A percentile compares a stretch with the other conserved stretches of the same genome.
These are phyloP conservation scores for Mercenaria mercenaria DNA, from an alignment of 1,140 invertebrate species.

Conservation along the genomic window DNA sequence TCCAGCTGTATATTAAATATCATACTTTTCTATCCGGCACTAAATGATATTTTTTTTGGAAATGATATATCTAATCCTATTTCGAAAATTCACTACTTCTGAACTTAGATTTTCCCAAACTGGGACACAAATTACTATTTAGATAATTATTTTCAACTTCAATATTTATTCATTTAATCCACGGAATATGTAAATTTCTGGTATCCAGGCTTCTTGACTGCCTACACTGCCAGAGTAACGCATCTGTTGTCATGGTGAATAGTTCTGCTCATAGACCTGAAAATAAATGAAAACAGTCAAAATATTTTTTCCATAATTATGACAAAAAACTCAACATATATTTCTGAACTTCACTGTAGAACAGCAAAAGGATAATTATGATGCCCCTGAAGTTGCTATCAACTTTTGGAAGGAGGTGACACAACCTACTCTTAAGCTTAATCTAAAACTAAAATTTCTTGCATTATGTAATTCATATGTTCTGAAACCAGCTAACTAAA, in stretches of 20 bases:
- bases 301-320: too few species aligned
- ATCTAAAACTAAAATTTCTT: too few species aligned
- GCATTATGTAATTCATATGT: too few species aligned
- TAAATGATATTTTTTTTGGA: not conserved
- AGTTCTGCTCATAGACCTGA: not conserved
- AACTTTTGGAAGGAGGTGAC: too few species aligned
- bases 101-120: not conserved
- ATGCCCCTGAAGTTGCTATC: too few species aligned
- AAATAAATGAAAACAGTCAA: not conserved
- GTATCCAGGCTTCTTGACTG: not conserved
- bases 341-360: too few species aligned
- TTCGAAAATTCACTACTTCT: not conserved
- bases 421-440: too few species aligned
- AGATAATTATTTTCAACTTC: not conserved
- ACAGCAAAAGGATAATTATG: too few species aligned
- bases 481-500: too few species aligned
- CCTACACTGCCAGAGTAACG: not conserved
- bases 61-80: not conserved
- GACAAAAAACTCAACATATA: too few species aligned
- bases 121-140: too few species aligned
- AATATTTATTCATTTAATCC: not conserved
- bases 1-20: not conserved
- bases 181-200: constrained; percentile 22
- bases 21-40: not conserved
- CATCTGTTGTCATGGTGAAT: not conserved